Evolutionary conservation across 2,113 vertebrate species (phyloP), one percentile per base, ranked within the genome.

Genomic region (Lagopus leucura): DNA sequence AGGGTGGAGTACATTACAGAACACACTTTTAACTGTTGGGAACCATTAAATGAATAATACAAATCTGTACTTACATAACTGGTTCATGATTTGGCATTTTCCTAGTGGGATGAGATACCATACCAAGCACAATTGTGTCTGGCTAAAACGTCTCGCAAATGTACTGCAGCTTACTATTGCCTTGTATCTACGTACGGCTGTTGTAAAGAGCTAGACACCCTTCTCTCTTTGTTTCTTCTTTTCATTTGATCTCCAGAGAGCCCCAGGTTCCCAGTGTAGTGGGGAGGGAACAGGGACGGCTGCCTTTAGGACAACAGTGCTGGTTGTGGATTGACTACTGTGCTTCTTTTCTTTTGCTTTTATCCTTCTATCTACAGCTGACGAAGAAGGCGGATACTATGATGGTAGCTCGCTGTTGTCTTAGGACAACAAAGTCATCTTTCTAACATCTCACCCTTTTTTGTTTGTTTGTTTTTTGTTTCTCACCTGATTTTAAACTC

Each of bases 371-470:
- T 40, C 69, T 84, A 32, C 91, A 95, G 94, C 89, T 91, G 89
- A 88, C 55, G 96, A 96, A 87, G 94, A 34, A 13, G 93, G 80
- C 16, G 78, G 87, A 93, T 93, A 79, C 93, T 93, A 86, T 87
- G 93, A 94, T 89, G 95, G 95, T 97, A 97, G 96, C 71, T 95
- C 21, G 34, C 14, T 92, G 72, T 81, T 95, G 76, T 89, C 94
- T 75, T 84, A 76, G 28, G 70, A 88, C 57, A 92, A 86, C 84
- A 72, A 45, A 88, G 48, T 66, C 43, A 77, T 73, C 71, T 92
- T 92, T 79, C 91, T 96, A 94, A 94, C 82, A 95, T 21, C 84
- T 87, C 69, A 38, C n/a, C 81, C n/a, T 66, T 65, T 16, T 48
- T 13, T 21, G 54, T 71, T 11, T 36, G 32, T 85, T 86, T 93